Base-by-base conservation (phyloP, 2,888 invertebrate genomes). In the Coremacera marginata region DNA sequence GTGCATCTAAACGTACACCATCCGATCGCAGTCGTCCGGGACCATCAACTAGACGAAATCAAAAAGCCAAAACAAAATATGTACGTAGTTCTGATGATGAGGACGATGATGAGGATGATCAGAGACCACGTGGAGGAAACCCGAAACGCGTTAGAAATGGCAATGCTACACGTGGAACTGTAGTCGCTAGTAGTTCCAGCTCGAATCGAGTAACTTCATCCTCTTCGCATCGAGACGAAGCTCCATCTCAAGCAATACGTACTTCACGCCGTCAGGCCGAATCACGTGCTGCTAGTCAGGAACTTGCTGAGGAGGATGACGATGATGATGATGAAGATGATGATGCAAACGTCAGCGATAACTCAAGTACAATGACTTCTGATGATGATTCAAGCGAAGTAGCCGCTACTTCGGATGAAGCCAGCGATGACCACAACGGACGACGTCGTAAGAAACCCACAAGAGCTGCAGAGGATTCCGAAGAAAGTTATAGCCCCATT, bases 401-500 rank as follows among this genome's bases (percentile, higher is more conserved):
- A 75, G 79, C 70, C 60, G 75, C 78, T 8, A 78, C 81, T 16
- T 75, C 79, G 3, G 82, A 80, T 1, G 76, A 80, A 11, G 81
- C 78, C 60, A 78, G 79, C 44, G 82, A 81, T 52, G 82, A 81
- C 31, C 82, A 84, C 3, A 77, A 57, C 14, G 78, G 75, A 16
- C 70, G 82, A 31, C 76, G 78, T n/a, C 76, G 72, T 9, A 80
- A 78, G 11, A 71, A 68, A 19, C 55, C 75, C 55, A 76, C 80
- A 79, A 51, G 77, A 34, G 78, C 31, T 25, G 89, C 89, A 49
- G 89, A 89, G 77, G 91, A 92, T 82, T 92, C 92, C 0, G 92
- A 91, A 79, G 92, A 92, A 19, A 90, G 90, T 82, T 92, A 91
- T 80, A 91, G 91, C 75, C 91, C 92, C 9, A 77, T 75, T 14